A percentile compares a stretch with the other conserved stretches of the same genome.
Evolutionary conservation across 2,888 invertebrate species (phyloP).

Genomic region (Eupithecia tripunctaria): DNA sequence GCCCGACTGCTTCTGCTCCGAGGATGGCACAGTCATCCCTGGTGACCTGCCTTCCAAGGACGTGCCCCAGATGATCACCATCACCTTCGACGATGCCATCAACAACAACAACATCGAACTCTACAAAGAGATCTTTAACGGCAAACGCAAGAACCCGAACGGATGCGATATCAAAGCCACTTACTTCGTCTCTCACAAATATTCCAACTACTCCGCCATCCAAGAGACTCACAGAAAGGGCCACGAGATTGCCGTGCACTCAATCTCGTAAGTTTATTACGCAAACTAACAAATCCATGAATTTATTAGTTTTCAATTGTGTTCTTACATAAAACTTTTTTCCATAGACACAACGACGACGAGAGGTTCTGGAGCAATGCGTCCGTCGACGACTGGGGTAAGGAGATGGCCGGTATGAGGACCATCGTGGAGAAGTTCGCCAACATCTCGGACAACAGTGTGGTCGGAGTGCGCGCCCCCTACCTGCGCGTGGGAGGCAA

Average conservation of each 20-base stretch:
- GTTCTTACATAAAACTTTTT: constrained; percentile 22
- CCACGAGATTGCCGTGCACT: constrained; percentile 97
- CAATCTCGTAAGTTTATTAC: constrained; percentile 90
- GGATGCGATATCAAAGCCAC: constrained; percentile 97
- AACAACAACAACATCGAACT: constrained; percentile 97
- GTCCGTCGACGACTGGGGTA: constrained; percentile 96
- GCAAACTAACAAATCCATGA: constrained; percentile 15
- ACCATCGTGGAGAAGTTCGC: constrained; percentile 95
- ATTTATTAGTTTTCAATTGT: constrained; percentile 13
- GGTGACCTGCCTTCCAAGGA: constrained; percentile 93
- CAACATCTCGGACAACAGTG: constrained; percentile 95
- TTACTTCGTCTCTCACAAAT: constrained; percentile 96
- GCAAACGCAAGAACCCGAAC: constrained; percentile 95
- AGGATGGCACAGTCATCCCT: constrained; percentile 94
- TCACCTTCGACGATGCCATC: constrained; percentile 97
- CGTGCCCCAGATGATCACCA: constrained; percentile 97
- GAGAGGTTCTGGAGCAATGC: constrained; percentile 97
- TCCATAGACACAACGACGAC: constrained; percentile 92
- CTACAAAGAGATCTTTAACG: constrained; percentile 96
- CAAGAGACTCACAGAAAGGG: constrained; percentile 96
- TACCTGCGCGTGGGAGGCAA: constrained; percentile 96
- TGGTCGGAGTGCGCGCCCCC: constrained; percentile 95
- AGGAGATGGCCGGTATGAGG: constrained; percentile 97
- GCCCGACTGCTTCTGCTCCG: constrained; percentile 97
- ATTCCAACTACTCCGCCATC: constrained; percentile 96